Conservation (phyloP, 92 coral and sea anemone genomes). For the Muricea muricata region DNA sequence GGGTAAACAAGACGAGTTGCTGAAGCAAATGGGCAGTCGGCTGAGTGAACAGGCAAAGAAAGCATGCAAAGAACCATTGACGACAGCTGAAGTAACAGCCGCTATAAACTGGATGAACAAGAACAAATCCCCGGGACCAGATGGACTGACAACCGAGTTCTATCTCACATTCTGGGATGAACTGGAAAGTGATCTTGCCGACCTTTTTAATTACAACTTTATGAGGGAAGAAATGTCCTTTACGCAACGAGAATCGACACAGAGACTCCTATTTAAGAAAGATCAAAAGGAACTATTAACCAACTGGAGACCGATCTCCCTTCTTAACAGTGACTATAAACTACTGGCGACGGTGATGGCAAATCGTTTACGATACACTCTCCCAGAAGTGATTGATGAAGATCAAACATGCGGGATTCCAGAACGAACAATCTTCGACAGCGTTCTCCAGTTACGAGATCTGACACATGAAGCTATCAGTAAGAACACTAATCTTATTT, state of each 20-base stretch:
- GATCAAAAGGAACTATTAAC: not conserved
- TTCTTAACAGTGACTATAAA: constrained; percentile 5
- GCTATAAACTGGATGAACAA: not conserved
- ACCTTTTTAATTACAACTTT: not conserved
- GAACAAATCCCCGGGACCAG: constrained; percentile 13
- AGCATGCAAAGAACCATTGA: not conserved
- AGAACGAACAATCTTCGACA: constrained; percentile 33
- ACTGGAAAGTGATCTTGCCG: not conserved
- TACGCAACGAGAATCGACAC: not conserved
- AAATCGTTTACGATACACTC: constrained; percentile 17
- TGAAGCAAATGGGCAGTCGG: not conserved
- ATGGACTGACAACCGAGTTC: not conserved
- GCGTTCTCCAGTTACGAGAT: constrained; percentile 3
- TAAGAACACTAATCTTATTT: not conserved
- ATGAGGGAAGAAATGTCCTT: not conserved
- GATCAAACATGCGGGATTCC: constrained; percentile 50
- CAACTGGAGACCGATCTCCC: constrained; percentile 27
- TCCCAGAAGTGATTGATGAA: not conserved
- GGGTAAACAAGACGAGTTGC: not conserved
- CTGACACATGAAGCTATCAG: not conserved
- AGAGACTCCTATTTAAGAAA: constrained; percentile 8
- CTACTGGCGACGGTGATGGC: constrained; percentile 27
- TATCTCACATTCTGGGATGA: not conserved
- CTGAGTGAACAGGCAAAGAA: not conserved
- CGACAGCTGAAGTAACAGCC: not conserved